These are phyloP conservation scores for Onychomys arenicola DNA, from an alignment of 2,797 vertebrate species.

Conservation along the genomic window DNA sequence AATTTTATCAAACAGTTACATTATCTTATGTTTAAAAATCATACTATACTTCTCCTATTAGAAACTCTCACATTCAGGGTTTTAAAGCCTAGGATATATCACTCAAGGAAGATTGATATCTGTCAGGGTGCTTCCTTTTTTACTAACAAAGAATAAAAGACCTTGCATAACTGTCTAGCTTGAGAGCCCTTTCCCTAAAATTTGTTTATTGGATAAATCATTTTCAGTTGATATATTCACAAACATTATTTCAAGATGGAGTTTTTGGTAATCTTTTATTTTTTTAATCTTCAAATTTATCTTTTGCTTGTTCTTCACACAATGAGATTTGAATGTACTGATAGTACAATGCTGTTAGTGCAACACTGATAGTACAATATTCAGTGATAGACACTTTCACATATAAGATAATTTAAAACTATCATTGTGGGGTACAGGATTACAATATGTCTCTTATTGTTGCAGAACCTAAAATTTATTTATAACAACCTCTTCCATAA, in stretches of 20 bases:
- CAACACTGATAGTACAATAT: background rate
- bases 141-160: background rate
- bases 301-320: background rate
- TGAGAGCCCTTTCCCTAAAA: slow-evolving; percentile 34
- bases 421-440: background rate
- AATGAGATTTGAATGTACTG: background rate
- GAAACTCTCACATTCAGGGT: background rate
- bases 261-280: background rate
- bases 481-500: background rate
- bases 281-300: background rate
- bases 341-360: background rate
- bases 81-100: background rate
- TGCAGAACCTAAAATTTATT: background rate
- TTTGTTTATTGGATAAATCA: background rate
- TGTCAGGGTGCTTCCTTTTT: background rate
- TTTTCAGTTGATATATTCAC: background rate
- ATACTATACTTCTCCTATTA: background rate
- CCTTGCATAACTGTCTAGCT: background rate
- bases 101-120: background rate
- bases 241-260: slow-evolving; percentile 19
- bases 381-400: slow-evolving; percentile 4
- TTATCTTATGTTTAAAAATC: slow-evolving; percentile 16
- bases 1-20: background rate
- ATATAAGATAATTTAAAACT: background rate
- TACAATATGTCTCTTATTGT: background rate